These are phyloP conservation scores for Gopherus flavomarginatus DNA, from an alignment of 2,113 vertebrate species.

Conservation along the genomic window DNA sequence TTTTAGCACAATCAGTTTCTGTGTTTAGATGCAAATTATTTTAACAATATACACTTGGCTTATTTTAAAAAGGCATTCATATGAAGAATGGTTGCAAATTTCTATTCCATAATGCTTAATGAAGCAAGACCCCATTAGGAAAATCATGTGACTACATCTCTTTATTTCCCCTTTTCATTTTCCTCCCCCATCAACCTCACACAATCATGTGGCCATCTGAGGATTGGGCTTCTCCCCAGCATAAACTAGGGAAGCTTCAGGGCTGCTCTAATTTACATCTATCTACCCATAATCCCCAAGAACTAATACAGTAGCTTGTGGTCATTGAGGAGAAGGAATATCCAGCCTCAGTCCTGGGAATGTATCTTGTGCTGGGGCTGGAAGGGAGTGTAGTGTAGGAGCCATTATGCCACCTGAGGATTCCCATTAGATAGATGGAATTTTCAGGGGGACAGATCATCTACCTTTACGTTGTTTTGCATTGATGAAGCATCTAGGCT, in stretches of 20 bases:
- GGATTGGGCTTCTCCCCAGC: neutral
- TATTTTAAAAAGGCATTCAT: neutral
- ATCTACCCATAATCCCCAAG: neutral
- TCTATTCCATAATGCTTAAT: neutral
- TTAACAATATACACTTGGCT: neutral
- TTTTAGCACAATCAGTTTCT: neutral
- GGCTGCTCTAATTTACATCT: neutral
- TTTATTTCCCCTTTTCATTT: neutral
- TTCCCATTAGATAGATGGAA: neutral
- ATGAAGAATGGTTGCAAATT: neutral
- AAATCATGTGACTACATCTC: neutral
- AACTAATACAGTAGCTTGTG: neutral
- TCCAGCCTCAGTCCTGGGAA: neutral
- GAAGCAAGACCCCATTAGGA: neutral
- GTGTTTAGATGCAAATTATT: neutral
- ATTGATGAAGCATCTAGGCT: neutral
- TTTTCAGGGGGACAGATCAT: neutral
- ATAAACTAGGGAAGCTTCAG: neutral
- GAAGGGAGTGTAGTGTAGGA: neutral
- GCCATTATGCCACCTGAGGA: neutral
- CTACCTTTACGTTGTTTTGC: neutral
- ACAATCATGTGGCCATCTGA: rapidly evolving
- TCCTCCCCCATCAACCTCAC: neutral
- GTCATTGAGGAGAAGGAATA: neutral
- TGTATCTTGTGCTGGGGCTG: neutral